These are phyloP conservation scores for Botia kubotai DNA, from an alignment of 2,797 vertebrate genomes.

Conservation along the genomic window DNA sequence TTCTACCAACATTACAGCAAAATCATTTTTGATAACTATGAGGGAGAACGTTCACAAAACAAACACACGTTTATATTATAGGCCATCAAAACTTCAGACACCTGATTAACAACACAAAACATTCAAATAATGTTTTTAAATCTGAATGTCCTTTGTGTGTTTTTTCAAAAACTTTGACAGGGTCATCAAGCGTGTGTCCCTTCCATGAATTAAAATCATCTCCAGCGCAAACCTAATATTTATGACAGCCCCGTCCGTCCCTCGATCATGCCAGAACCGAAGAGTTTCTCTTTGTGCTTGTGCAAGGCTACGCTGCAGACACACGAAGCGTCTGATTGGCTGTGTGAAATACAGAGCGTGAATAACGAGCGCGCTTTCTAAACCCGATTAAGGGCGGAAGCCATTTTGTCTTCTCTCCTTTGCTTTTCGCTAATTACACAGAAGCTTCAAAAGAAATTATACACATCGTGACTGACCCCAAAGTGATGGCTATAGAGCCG, in stretches of 20 bases:
- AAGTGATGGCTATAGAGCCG: constrained; percentile 65
- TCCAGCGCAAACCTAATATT: background rate
- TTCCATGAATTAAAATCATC: constrained; percentile 18
- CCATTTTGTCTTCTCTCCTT: constrained; percentile 78
- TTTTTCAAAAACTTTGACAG: constrained; percentile 1
- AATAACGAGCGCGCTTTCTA: constrained; percentile 78
- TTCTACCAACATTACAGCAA: no score
- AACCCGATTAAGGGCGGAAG: constrained; percentile 77
- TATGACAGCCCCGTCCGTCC: constrained; percentile 13
- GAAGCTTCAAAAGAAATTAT: constrained; percentile 77
- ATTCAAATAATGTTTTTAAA: no score
- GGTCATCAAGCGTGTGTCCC: constrained; percentile 8
- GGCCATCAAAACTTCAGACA: no score
- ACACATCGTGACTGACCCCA: constrained; percentile 75
- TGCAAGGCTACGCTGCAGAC: constrained; percentile 69
- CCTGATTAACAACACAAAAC: no score
- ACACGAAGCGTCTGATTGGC: constrained; percentile 68
- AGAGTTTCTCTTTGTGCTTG: constrained; percentile 55
- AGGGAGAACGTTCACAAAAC: no score
- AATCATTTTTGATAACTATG: no score
- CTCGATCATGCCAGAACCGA: background rate
- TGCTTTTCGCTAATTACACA: constrained; percentile 73
- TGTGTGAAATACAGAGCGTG: constrained; percentile 69
- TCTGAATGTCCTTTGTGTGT: background rate
- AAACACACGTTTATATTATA: no score